These are phyloP conservation scores for Apostichopus parvimensis DNA, from an alignment of 35 echinoderm and acorn worm species.

Conservation along the genomic window DNA sequence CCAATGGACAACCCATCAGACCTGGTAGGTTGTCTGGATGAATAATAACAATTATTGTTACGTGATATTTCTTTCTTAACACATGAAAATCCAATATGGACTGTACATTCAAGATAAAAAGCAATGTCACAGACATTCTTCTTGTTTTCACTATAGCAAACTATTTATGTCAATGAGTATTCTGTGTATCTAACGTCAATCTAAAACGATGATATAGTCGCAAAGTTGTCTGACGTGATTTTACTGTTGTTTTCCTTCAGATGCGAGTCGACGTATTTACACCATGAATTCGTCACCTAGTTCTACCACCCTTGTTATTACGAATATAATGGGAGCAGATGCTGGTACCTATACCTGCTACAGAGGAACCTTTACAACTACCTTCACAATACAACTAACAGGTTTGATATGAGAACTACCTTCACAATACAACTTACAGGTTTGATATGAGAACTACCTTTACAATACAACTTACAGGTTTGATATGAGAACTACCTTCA, in stretches of 20 bases:
- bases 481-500: background rate
- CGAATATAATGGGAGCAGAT: slow-evolving; percentile 60
- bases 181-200: too few species aligned
- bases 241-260: background rate
- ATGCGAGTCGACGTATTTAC: slow-evolving; percentile 57
- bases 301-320: slow-evolving; percentile 67
- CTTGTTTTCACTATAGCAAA: too few species aligned
- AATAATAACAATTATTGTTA: too few species aligned
- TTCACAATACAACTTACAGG: too few species aligned
- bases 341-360: slow-evolving; percentile 75
- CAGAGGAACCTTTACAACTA: slow-evolving; percentile 62
- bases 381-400: slow-evolving; percentile 61
- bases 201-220: too few species aligned
- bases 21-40: slow-evolving; percentile 3
- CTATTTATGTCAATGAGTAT: too few species aligned
- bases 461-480: too few species aligned
- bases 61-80: too few species aligned
- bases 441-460: background rate
- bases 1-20: slow-evolving; percentile 56
- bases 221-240: background rate
- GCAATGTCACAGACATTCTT: too few species aligned
- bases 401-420: background rate
- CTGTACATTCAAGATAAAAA: too few species aligned
- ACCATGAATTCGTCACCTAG: slow-evolving; percentile 46
- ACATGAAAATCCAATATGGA: too few species aligned